These are phyloP conservation scores for Oikopleura albicans DNA, from an alignment of 23 tunicate genomes.

Conservation along the genomic window DNA sequence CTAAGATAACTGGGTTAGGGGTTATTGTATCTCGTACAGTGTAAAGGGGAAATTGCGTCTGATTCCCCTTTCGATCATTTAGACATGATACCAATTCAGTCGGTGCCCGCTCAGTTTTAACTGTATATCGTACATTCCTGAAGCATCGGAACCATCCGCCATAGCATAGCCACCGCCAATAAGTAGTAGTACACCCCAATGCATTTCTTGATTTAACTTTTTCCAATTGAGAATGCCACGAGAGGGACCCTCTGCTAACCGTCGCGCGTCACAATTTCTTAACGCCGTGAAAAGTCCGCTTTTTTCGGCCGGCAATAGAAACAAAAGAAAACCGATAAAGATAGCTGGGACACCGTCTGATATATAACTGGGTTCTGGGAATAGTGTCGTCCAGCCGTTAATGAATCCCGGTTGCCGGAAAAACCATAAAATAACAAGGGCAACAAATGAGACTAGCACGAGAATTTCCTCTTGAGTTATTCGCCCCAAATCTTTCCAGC, in stretches of 20 bases:
- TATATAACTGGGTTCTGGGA: constrained; percentile 17
- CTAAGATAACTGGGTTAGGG: too few relatives aligned
- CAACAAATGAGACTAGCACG: constrained; percentile 24
- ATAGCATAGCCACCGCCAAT: constrained; percentile 32
- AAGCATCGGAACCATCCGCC: constrained; percentile 23
- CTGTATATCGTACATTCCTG: too few relatives aligned
- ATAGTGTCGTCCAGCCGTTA: constrained; percentile 38
- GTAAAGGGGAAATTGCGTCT: too few relatives aligned
- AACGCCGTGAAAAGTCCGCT: constrained; percentile 18
- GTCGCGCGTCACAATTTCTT: too few relatives aligned
- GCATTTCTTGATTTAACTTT: constrained; percentile 23
- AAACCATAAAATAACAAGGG: constrained; percentile 37
- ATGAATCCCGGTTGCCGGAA: constrained; percentile 60
- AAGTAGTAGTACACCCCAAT: constrained; percentile 29
- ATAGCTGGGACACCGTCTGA: neutral
- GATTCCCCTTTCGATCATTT: too few relatives aligned
- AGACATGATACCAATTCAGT: too few relatives aligned
- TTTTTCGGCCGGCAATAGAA: constrained; percentile 19
- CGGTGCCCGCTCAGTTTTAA: too few relatives aligned
- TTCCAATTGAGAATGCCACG: constrained; percentile 20
- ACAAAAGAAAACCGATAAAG: neutral
- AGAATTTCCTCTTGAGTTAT: constrained; percentile 23
- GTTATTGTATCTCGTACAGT: too few relatives aligned
- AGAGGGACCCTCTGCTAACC: too few relatives aligned
- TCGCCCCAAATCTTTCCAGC: neutral